Evolutionary conservation across 2,113 vertebrate species (phyloP), one percentile per base, ranked within the genome.

Genomic region (Sturnus vulgaris): DNA sequence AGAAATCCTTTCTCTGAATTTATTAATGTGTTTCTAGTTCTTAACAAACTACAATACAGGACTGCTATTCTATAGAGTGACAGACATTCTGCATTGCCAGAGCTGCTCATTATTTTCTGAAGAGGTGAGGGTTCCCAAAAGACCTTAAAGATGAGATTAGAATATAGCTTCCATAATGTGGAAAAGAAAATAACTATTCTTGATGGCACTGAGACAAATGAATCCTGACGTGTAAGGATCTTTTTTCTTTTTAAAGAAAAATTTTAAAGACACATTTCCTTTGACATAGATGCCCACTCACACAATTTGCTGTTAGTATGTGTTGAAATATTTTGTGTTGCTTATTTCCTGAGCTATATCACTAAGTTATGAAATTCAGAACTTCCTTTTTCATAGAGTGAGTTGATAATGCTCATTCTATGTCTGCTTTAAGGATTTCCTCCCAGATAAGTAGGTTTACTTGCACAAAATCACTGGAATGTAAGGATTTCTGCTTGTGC

Each of bases 321-420:
- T 95, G 92, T 88, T 95, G 93, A 96, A 96, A 96, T 84, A 33
- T 42, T 79, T 80, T 47, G 88, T 7, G 24, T 90, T 95, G 84
- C 93, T 90, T 95, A 82, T 79, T 97, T 97, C 97, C 96, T 95
- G 93, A 88, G 37, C 27, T 66, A 22, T 83, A 80, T 90, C 73
- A 81, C 72, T 68, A 64, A 85, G 49, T 97, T 93, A 85, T 12
- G 90, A 97, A 96, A 97, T 95, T 64, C 55, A 95, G 92, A 79
- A 90, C 94, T 97, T 97, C 97, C 94, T 86, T 77, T 92, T 96
- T 76, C 49, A 35, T 70, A 60, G n/a, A 88, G 27, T 55, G 35
- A 90, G 60, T 66, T 66, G 22, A 40, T 63, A 88, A 64, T 31
- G 21, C 63, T 88, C n/a, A 35, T 80, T 83, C 50, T 78, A 2